Percentiles rank a stretch among this genome's conserved stretches.
Conservation (phyloP, 2,113 vertebrate genomes). For the Malurus alboscapulatus region DNA sequence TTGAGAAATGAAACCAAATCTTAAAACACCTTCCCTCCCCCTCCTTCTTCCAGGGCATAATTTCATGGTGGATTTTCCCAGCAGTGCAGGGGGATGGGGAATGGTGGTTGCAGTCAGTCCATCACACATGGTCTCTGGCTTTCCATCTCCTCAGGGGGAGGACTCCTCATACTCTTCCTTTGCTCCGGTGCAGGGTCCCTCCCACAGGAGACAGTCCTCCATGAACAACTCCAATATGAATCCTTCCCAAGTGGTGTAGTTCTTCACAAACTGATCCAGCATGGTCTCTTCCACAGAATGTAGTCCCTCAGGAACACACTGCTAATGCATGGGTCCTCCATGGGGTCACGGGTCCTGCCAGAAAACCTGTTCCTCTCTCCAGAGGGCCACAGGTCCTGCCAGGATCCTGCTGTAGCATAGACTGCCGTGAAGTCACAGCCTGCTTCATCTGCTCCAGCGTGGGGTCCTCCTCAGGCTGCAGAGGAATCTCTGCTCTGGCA, state of each 20-base stretch:
- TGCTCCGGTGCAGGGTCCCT: neutral
- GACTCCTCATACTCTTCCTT: neutral
- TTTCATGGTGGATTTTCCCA: neutral
- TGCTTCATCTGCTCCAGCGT: neutral
- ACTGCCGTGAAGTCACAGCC: neutral
- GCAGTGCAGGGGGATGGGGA: neutral
- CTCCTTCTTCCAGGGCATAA: neutral
- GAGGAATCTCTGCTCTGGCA: accelerated
- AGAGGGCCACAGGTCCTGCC: neutral
- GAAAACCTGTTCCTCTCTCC: neutral
- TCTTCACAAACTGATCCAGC: neutral
- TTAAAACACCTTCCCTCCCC: neutral
- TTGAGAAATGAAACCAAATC: neutral
- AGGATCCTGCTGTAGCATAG: neutral
- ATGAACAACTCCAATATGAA: neutral
- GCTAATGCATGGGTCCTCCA: neutral
- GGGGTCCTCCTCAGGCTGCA: neutral
- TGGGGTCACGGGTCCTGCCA: neutral
- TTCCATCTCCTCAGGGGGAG: neutral
- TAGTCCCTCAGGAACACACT: neutral
- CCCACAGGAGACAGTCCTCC: neutral
- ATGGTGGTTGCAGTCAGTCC: neutral
- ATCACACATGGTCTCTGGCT: neutral
- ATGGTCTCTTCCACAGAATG: too few species aligned
- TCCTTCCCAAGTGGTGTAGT: neutral